Conservation (phyloP, 2,888 invertebrate genomes). For the Bombyx huttoni region DNA sequence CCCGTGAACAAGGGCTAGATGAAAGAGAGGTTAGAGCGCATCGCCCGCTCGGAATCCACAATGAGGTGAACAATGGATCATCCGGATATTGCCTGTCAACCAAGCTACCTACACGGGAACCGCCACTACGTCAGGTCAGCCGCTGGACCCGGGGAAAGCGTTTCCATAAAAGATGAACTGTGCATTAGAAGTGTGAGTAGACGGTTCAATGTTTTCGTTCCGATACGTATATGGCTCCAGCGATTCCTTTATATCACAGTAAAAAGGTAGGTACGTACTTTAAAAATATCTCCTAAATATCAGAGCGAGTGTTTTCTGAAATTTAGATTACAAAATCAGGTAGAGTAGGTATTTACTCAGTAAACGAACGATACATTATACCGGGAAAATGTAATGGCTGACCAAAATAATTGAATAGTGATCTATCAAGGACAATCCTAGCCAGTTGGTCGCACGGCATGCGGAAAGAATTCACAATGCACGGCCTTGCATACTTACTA, state of each 20-base stretch:
- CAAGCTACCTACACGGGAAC: conserved; percentile 32
- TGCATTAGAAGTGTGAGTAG: not conserved
- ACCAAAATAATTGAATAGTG: conserved; percentile 10
- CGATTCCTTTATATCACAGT: too few species aligned
- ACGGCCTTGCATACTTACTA: conserved; percentile 34
- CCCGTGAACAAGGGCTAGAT: conserved; percentile 24
- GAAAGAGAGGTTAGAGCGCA: conserved; percentile 31
- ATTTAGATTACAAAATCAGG: too few species aligned
- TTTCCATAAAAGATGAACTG: conserved; percentile 22
- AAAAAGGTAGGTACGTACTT: too few species aligned
- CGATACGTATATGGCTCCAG: too few species aligned
- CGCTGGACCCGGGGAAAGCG: conserved; percentile 14
- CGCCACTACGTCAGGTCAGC: conserved; percentile 28
- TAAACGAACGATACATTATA: too few species aligned
- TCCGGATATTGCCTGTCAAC: conserved; percentile 68
- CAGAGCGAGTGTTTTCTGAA: too few species aligned
- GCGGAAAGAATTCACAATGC: conserved; percentile 42
- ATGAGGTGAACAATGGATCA: conserved; percentile 68
- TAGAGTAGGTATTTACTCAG: too few species aligned
- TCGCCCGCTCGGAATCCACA: conserved; percentile 49
- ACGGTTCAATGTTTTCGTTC: not conserved
- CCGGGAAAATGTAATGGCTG: conserved; percentile 11
- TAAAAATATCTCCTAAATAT: too few species aligned
- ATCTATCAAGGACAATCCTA: conserved; percentile 35
- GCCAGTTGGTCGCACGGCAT: conserved; percentile 36